Evolutionary conservation across 2,888 invertebrate genomes (phyloP).

Genomic region (Eristalis pertinax): DNA sequence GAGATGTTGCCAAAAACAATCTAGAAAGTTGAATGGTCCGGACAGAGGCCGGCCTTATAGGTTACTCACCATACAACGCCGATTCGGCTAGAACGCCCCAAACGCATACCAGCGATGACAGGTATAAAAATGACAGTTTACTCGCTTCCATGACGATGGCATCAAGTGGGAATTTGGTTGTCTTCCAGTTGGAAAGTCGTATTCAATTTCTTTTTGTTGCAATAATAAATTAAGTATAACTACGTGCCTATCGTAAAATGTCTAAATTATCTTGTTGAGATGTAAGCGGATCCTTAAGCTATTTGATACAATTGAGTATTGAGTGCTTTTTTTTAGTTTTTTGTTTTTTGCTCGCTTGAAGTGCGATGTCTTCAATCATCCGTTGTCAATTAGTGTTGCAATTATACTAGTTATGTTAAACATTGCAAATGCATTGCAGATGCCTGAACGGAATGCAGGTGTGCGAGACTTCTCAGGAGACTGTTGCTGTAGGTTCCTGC

Average conservation of each 20-base stretch:
- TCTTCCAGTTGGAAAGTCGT: neutral
- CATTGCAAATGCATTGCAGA: constrained; percentile 75
- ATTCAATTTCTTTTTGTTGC: constrained; percentile 20
- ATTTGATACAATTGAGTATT: constrained; percentile 56
- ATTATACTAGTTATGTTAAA: constrained; percentile 75
- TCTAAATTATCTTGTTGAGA: neutral
- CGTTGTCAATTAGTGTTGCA: constrained; percentile 76
- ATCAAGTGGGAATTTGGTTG: constrained; percentile 30
- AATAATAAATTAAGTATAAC: constrained; percentile 45
- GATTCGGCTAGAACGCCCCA: constrained; percentile 72
- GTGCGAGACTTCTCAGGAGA: neutral
- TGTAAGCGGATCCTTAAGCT: constrained; percentile 8
- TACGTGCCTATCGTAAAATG: constrained; percentile 12
- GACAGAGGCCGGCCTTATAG: neutral
- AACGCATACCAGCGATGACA: constrained; percentile 74
- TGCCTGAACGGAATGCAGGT: constrained; percentile 38
- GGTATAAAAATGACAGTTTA: constrained; percentile 67
- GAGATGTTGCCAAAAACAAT: constrained; percentile 3
- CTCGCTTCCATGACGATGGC: constrained; percentile 75
- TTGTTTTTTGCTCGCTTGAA: neutral
- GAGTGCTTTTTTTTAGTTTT: neutral
- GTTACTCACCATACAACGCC: constrained; percentile 71
- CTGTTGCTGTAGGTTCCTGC: constrained; percentile 1
- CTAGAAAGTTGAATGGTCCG: constrained; percentile 39
- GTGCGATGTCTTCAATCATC: constrained; percentile 73